These are phyloP conservation scores for Andrena hattorfiana DNA, from an alignment of 2,888 invertebrate species.

Conservation along the genomic window DNA sequence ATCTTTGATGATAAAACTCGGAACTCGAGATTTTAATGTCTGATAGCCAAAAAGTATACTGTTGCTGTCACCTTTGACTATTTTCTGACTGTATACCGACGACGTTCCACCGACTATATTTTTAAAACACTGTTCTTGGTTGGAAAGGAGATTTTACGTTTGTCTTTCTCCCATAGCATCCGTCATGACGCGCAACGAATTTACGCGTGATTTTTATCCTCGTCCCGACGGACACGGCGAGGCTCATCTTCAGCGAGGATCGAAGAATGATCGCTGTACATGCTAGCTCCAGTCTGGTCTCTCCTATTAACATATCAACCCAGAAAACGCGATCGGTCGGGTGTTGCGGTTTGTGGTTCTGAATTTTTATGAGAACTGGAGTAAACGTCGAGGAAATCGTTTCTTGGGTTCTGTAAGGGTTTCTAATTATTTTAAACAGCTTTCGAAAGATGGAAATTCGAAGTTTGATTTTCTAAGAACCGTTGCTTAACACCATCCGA, in stretches of 20 bases:
- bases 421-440: no score
- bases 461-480: not conserved
- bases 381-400: no score
- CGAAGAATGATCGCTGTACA: not conserved
- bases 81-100: no score
- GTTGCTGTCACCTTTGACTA: no score
- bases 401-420: no score
- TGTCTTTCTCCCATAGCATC: slow-evolving; percentile 2
- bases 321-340: slow-evolving; percentile 1
- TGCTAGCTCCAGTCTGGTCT: not conserved
- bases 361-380: no score
- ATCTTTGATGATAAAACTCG: no score
- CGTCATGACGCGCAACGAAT: slow-evolving; percentile 33
- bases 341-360: not conserved
- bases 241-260: not conserved
- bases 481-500: not conserved
- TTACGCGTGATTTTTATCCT: slow-evolving; percentile 1
- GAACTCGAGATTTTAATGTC: no score
- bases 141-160: slow-evolving; percentile 2
- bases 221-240: not conserved
- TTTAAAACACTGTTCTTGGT: not conserved
- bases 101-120: no score
- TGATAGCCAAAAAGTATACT: no score
- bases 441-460: no score
- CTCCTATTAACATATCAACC: slow-evolving; percentile 43